These are phyloP conservation scores for Diorhabda sublineata DNA, from an alignment of 1,140 invertebrate genomes.

Conservation along the genomic window DNA sequence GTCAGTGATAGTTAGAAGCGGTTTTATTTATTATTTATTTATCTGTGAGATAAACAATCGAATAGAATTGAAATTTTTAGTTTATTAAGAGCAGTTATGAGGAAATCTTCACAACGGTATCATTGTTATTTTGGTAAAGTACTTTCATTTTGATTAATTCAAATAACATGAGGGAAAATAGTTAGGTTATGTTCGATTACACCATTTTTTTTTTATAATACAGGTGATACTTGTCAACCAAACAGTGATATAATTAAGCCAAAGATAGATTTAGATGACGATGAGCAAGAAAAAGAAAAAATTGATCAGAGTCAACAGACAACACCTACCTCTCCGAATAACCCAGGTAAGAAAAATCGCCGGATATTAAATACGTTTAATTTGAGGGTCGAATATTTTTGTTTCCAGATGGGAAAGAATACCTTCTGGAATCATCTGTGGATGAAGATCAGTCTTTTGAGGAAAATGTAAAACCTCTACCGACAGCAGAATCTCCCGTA, in stretches of 20 bases:
- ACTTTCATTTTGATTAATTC: too few relatives aligned
- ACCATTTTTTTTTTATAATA: constrained; percentile 23
- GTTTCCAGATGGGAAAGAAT: constrained; percentile 35
- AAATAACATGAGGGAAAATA: too few relatives aligned
- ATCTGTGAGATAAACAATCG: background rate
- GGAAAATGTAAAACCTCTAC: constrained; percentile 23
- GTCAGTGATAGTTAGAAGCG: background rate
- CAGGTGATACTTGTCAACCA: constrained; percentile 38
- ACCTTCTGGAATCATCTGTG: constrained; percentile 54
- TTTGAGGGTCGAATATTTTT: background rate
- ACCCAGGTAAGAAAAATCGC: constrained; percentile 32
- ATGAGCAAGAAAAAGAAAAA: constrained; percentile 41
- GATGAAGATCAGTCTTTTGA: constrained; percentile 7
- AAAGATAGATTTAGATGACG: constrained; percentile 34
- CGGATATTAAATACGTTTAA: background rate
- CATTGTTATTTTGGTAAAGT: too few relatives aligned
- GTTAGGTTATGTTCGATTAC: too few relatives aligned
- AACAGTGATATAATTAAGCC: constrained; percentile 32
- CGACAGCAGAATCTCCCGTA: constrained; percentile 49
- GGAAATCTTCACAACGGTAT: too few relatives aligned
- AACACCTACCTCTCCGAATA: constrained; percentile 44
- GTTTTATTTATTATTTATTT: background rate
- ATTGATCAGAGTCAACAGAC: constrained; percentile 48
- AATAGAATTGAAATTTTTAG: too few relatives aligned
- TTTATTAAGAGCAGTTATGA: too few relatives aligned